These are phyloP conservation scores for Ornithoptera priamus DNA, from an alignment of 2,888 invertebrate species.

Conservation along the genomic window DNA sequence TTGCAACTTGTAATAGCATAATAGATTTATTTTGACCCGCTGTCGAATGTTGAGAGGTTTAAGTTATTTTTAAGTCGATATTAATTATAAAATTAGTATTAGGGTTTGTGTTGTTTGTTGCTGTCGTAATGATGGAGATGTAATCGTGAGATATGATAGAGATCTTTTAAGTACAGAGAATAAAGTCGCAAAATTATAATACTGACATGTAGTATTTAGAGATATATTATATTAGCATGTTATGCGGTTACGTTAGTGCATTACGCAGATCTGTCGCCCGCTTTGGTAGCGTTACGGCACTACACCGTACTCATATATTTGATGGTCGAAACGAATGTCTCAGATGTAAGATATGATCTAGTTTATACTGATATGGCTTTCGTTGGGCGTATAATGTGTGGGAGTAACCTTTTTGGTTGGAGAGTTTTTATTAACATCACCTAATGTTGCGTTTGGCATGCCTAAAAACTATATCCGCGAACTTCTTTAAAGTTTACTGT, in stretches of 20 bases:
- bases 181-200: too few relatives aligned
- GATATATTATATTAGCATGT: neutral
- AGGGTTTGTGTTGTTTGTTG: too few relatives aligned
- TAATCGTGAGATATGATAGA: too few relatives aligned
- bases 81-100: too few relatives aligned
- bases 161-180: too few relatives aligned
- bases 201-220: neutral
- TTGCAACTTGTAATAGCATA: too few relatives aligned
- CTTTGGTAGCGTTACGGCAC: constrained; percentile 39
- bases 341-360: constrained; percentile 38
- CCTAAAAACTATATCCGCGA: neutral
- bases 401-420: constrained; percentile 23
- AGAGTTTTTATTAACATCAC: constrained; percentile 44
- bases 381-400: constrained; percentile 20
- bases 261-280: constrained; percentile 41
- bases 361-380: constrained; percentile 31
- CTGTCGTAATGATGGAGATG: too few relatives aligned
- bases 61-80: too few relatives aligned
- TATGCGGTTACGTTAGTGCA: constrained; percentile 46
- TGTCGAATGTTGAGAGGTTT: too few relatives aligned
- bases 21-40: too few relatives aligned
- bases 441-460: neutral
- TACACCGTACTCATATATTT: constrained; percentile 32
- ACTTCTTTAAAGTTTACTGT: neutral
- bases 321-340: constrained; percentile 41